Conservation (phyloP, 2,888 invertebrate species). For the Aethes cnicana region DNA sequence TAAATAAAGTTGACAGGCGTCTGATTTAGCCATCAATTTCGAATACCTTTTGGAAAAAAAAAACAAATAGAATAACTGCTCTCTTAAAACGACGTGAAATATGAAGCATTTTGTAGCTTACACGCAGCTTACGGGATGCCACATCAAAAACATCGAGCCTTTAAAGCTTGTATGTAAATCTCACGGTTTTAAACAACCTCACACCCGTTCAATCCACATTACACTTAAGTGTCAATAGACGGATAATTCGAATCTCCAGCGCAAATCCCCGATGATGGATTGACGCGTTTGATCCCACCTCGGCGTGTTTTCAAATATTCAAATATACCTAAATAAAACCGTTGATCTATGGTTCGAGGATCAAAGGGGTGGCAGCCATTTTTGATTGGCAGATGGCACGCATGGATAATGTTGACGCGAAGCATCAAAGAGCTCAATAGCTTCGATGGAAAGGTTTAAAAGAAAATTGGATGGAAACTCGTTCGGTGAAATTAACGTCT, state of each 20-base stretch:
- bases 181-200: too few relatives aligned
- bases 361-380: conserved; percentile 45
- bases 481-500: neutral
- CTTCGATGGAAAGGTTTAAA: conserved; percentile 20
- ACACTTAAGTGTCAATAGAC: conserved; percentile 48
- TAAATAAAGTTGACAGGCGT: too few relatives aligned
- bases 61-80: too few relatives aligned
- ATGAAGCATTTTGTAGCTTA: too few relatives aligned
- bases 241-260: conserved; percentile 56
- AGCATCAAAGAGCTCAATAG: conserved; percentile 26
- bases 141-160: too few relatives aligned
- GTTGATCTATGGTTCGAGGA: conserved; percentile 48
- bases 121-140: too few relatives aligned
- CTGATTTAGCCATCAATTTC: too few relatives aligned
- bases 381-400: conserved; percentile 48
- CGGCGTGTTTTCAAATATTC: conserved; percentile 37
- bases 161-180: too few relatives aligned
- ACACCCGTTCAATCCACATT: conserved; percentile 13
- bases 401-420: conserved; percentile 28
- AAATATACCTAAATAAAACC: conserved; percentile 45
- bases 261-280: conserved; percentile 70
- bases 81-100: too few relatives aligned
- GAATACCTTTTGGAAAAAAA: too few relatives aligned
- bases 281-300: conserved; percentile 51
- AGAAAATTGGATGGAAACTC: conserved; percentile 33